Conservation (phyloP, 2,888 invertebrate species). For the Diadromus collaris region DNA sequence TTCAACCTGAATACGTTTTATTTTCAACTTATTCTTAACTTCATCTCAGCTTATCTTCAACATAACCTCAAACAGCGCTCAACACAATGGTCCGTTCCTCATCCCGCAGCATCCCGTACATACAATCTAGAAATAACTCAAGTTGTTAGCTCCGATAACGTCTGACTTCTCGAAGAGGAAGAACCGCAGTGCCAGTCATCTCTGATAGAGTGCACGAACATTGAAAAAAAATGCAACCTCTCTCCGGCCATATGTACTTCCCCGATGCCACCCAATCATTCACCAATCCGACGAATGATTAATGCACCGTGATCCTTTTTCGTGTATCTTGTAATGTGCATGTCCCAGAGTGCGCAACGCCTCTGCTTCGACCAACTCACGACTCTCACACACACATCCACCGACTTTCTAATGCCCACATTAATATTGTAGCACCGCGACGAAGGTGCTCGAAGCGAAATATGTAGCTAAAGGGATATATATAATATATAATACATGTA, state of each 20-base stretch:
- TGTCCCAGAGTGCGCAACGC: constrained; percentile 14
- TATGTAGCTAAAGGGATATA: constrained; percentile 8
- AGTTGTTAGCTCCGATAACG: neutral
- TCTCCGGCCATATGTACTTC: neutral
- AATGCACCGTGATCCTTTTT: constrained; percentile 52
- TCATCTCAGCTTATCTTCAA: too few species aligned
- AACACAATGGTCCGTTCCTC: neutral
- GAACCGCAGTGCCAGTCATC: constrained; percentile 30
- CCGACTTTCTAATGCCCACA: constrained; percentile 74
- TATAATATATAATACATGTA: neutral
- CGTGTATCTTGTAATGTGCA: constrained; percentile 28
- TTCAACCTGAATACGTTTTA: too few species aligned
- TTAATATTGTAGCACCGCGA: constrained; percentile 71
- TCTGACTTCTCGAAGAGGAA: neutral
- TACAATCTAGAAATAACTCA: neutral
- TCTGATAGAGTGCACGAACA: constrained; percentile 3
- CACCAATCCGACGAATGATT: constrained; percentile 49
- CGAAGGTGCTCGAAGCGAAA: constrained; percentile 54
- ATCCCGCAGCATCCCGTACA: neutral
- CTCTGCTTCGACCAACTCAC: constrained; percentile 45
- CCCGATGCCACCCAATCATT: constrained; percentile 30
- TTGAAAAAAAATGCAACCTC: neutral
- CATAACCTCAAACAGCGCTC: neutral
- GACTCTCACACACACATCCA: constrained; percentile 24
- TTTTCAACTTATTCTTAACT: too few species aligned